These are phyloP conservation scores for Pangasius djambal DNA, from an alignment of 2,797 vertebrate species.

Conservation along the genomic window DNA sequence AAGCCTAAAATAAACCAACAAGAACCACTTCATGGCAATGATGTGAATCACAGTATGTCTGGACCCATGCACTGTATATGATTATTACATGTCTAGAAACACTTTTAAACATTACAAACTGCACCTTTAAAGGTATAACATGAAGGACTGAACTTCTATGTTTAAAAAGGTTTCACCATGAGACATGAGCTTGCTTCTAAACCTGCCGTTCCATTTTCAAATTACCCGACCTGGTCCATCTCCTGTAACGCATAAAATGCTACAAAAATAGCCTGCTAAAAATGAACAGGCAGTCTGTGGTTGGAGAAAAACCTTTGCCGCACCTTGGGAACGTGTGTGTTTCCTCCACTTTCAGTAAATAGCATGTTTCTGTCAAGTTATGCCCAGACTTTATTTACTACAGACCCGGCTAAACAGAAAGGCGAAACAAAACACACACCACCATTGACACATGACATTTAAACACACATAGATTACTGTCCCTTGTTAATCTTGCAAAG, in stretches of 20 bases:
- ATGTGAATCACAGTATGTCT: neutral
- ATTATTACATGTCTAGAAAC: neutral
- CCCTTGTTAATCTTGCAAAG: neutral
- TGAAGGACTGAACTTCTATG: neutral
- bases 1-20: neutral
- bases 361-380: constrained; percentile 2
- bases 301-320: constrained; percentile 3
- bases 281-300: constrained; percentile 25
- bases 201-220: constrained; percentile 1
- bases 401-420: neutral
- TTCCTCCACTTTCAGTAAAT: constrained; percentile 31
- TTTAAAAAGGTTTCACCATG: constrained; percentile 15
- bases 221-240: neutral
- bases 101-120: neutral
- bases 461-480: neutral
- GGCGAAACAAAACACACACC: neutral
- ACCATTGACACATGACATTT: neutral
- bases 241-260: constrained; percentile 30
- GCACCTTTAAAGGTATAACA: neutral
- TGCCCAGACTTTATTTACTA: neutral
- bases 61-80: neutral
- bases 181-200: constrained; percentile 2
- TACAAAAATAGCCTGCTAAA: constrained; percentile 26
- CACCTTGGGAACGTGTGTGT: neutral
- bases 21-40: neutral